Conservation (phyloP, 2,888 invertebrate genomes). For the Drosophila yooni region DNA sequence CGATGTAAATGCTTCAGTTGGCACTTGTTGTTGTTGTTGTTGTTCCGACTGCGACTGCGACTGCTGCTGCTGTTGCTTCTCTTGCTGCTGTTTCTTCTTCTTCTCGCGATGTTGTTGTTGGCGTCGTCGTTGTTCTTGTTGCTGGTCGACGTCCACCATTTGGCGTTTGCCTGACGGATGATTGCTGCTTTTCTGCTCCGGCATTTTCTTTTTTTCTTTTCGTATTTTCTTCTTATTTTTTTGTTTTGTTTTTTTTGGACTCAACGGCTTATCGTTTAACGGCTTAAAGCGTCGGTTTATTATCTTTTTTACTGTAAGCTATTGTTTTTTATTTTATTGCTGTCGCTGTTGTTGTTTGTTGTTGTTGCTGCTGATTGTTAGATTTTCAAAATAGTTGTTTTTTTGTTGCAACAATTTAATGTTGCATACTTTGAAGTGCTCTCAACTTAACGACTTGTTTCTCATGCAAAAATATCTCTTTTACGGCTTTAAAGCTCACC, state of each 20-base stretch:
- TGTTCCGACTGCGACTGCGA: slow-evolving; percentile 17
- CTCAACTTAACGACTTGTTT: slow-evolving; percentile 50
- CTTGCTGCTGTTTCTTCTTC: slow-evolving; percentile 10
- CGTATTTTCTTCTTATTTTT: neutral
- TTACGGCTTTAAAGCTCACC: slow-evolving; percentile 18
- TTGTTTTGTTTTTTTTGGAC: slow-evolving; percentile 2
- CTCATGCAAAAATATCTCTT: neutral
- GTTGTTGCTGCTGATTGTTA: slow-evolving; percentile 21
- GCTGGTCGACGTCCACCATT: slow-evolving; percentile 19
- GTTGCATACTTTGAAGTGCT: slow-evolving; percentile 44
- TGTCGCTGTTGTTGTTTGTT: slow-evolving; percentile 20
- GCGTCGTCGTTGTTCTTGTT: slow-evolving; percentile 22
- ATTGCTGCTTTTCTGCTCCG: slow-evolving; percentile 38
- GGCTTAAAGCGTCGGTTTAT: slow-evolving; percentile 9
- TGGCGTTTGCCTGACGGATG: slow-evolving; percentile 41
- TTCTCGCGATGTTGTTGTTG: slow-evolving; percentile 39
- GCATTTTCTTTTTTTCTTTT: slow-evolving; percentile 27
- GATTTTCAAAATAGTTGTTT: slow-evolving; percentile 25
- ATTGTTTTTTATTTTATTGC: slow-evolving; percentile 14
- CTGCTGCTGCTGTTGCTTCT: slow-evolving; percentile 10
- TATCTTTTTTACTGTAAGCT: slow-evolving; percentile 18
- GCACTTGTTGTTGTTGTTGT: slow-evolving; percentile 30
- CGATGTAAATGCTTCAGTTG: slow-evolving; percentile 24
- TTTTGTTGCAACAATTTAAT: slow-evolving; percentile 45
- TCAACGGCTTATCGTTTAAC: slow-evolving; percentile 31